Conservation (phyloP, 2,797 vertebrate species). For the Leptatherina wallacei region DNA sequence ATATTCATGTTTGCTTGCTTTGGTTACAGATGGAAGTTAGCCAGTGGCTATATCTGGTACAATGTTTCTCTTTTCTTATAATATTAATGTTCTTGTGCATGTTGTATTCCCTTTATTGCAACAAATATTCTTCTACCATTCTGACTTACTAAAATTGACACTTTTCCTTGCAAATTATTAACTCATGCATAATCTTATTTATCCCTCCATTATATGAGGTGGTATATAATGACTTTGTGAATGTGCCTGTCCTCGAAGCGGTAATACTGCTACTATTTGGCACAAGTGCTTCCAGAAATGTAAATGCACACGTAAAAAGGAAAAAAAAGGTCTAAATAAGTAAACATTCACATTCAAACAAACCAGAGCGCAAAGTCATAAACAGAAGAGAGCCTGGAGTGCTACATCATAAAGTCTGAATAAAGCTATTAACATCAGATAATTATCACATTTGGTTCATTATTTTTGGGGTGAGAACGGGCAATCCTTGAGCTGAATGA, state of each 20-base stretch:
- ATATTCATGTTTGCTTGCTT: not conserved
- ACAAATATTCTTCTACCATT: no score
- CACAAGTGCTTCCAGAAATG: slow-evolving; percentile 1
- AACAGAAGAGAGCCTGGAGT: slow-evolving; percentile 8
- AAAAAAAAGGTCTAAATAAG: slow-evolving; percentile 16
- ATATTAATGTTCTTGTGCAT: no score
- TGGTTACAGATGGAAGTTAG: not conserved
- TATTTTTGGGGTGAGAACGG: slow-evolving; percentile 25
- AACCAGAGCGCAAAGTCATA: slow-evolving; percentile 1
- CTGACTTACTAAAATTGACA: not conserved
- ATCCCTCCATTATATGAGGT: not conserved
- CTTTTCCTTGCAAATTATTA: slow-evolving; percentile 7
- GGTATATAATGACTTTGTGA: slow-evolving; percentile 2
- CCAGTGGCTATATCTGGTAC: not conserved
- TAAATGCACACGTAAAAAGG: slow-evolving; percentile 23
- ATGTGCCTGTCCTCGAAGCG: slow-evolving; percentile 14
- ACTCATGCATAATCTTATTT: not conserved
- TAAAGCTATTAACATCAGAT: slow-evolving; percentile 26
- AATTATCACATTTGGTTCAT: slow-evolving; percentile 40
- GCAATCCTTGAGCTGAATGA: slow-evolving; percentile 51
- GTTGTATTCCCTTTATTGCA: no score
- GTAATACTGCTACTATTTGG: slow-evolving; percentile 5
- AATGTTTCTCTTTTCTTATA: no score
- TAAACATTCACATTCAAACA: slow-evolving; percentile 25
- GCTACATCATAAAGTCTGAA: slow-evolving; percentile 30